These are phyloP conservation scores for Euglossa dilemma DNA, from an alignment of 1,140 invertebrate genomes.

Conservation along the genomic window DNA sequence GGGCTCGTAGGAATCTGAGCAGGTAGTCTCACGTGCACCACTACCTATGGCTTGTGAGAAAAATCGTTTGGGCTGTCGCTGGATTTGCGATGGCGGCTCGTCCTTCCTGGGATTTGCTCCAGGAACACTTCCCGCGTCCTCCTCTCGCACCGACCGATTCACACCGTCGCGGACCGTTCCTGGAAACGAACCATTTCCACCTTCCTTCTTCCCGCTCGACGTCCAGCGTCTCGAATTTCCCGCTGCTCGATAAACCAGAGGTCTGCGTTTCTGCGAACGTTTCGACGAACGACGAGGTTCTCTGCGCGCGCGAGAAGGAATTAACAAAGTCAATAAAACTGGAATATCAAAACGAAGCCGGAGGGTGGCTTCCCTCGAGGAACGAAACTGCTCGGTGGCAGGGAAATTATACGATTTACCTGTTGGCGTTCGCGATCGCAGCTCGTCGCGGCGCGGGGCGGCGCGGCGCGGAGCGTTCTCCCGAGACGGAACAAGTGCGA, in stretches of 20 bases:
- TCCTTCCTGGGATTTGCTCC: constrained; percentile 56
- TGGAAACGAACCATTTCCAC: neutral
- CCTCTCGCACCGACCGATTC: neutral
- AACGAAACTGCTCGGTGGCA: neutral
- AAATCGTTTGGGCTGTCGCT: constrained; percentile 69
- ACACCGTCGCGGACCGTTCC: neutral
- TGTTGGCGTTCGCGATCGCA: neutral
- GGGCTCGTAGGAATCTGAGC: constrained; percentile 69
- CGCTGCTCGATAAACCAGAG: neutral
- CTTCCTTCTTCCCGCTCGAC: no score
- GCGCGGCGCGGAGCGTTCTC: neutral
- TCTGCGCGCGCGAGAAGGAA: constrained; percentile 7
- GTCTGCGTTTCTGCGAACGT: no score
- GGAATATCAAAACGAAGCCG: constrained; percentile 22
- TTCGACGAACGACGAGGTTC: no score
- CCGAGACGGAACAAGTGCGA: constrained; percentile 12
- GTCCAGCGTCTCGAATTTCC: neutral
- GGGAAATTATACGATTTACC: constrained; percentile 42
- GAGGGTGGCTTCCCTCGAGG: constrained; percentile 18
- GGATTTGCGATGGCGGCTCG: constrained; percentile 66
- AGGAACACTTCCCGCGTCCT: constrained; percentile 31
- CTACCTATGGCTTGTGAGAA: constrained; percentile 75
- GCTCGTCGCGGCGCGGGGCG: neutral
- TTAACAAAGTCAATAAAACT: constrained; percentile 47
- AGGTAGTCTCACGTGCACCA: constrained; percentile 76